phyloP scores from a whole-genome alignment of 2,113 vertebrate species.

The Ornithorhynchus anatinus region DNA sequence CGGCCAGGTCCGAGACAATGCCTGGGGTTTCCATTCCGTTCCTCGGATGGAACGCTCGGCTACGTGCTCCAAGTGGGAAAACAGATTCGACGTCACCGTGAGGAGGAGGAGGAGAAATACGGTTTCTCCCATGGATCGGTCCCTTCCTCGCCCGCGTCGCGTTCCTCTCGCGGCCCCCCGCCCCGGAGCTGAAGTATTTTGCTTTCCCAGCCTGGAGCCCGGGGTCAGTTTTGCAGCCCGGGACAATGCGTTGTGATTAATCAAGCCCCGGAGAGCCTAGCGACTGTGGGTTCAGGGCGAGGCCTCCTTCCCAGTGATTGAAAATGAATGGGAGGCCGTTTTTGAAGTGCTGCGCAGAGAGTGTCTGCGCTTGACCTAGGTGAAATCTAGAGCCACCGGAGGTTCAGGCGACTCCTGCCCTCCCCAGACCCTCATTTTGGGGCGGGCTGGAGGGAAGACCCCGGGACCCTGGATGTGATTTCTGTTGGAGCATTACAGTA shows the following conservation, averaged over 20 bases:
- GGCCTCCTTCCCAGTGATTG: neutral
- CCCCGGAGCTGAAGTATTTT: neutral
- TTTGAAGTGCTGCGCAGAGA: too few species aligned
- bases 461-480: too few species aligned
- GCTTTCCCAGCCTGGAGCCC: neutral
- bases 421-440: too few species aligned
- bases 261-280: too few species aligned
- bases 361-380: too few species aligned
- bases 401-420: too few species aligned
- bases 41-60: conserved; percentile 23
- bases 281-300: too few species aligned
- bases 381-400: too few species aligned
- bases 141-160: rapidly evolving
- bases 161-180: neutral
- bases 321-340: neutral
- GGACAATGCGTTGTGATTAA: neutral
- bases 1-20: conserved; percentile 35
- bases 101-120: neutral
- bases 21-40: conserved; percentile 34
- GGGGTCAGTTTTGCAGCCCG: neutral
- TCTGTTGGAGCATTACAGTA: too few species aligned
- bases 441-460: too few species aligned
- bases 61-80: conserved; percentile 12
- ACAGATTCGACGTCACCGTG: conserved; percentile 6
- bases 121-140: neutral